These are phyloP conservation scores for Lithobius niger DNA, from an alignment of 1,140 invertebrate species.

Conservation along the genomic window DNA sequence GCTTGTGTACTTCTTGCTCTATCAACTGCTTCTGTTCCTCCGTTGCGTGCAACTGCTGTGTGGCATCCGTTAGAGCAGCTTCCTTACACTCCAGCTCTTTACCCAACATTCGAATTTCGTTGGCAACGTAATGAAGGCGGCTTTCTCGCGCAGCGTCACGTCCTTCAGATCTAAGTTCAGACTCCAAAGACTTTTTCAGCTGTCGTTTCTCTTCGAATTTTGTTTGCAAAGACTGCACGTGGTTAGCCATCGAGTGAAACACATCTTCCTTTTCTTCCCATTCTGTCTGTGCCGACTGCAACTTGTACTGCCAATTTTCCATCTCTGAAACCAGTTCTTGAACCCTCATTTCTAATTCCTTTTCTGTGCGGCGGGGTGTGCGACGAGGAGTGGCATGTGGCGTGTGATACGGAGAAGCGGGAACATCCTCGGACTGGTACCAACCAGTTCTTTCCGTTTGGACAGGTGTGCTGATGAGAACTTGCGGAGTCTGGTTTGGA, in stretches of 20 bases:
- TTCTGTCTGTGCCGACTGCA: neutral
- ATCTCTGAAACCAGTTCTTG: neutral
- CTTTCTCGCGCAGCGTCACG: neutral
- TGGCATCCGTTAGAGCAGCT: neutral
- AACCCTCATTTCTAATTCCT: neutral
- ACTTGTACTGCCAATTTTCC: neutral
- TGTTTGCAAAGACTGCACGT: neutral
- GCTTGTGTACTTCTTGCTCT: neutral
- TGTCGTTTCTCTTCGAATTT: neutral
- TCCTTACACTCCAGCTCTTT: neutral
- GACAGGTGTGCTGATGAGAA: no score
- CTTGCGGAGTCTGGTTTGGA: neutral
- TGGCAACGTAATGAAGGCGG: neutral
- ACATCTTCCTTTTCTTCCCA: constrained; percentile 2
- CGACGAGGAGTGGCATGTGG: no score
- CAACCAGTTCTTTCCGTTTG: no score
- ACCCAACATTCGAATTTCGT: neutral
- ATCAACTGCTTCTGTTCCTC: neutral
- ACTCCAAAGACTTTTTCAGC: neutral
- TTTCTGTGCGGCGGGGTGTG: neutral
- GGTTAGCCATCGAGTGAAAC: neutral
- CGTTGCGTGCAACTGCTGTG: neutral
- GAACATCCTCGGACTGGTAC: no score
- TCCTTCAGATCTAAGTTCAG: neutral
- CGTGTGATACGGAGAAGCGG: no score